Evolutionary conservation across 2,888 invertebrate species (phyloP), one percentile per base, ranked within the genome.

Genomic region (Cosmia pyralina): DNA sequence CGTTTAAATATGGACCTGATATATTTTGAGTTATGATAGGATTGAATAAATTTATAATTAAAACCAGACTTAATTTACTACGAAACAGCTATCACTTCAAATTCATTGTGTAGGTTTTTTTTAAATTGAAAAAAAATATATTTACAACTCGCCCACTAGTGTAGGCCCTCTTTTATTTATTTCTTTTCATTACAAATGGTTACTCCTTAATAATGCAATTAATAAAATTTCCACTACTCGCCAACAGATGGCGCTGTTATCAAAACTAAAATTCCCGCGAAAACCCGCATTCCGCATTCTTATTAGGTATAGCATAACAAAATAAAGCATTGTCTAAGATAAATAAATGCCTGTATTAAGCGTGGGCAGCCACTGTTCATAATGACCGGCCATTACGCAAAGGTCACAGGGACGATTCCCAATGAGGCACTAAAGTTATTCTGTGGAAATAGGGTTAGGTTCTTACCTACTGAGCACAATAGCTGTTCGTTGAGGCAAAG

Each of bases 381-480:
- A 78, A 83, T 82, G 85, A 82, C 82, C 65, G 48, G 72, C 79
- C 70, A 75, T 79, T 75, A 66, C 59, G 57, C 44, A 85, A 83
- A 83, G 83, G 83, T 85, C 79, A 75, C 74, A 53, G 50, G 78
- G 85, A 77, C 71, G 63, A 66, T 77, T 73, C 66, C 65, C 67
- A 81, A 81, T 77, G 82, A 72, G 77, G 53, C 58, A 81, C 71
- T 62, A 74, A 66, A 72, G 69, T 69, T 83, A 84, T 81, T 81
- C 66, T 17, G 70, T 69, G 52, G 69, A 70, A 77, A 74, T 82
- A 76, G 68, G 84, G 72, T 71, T 73, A 46, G 19, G 41, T 50
- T 3, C 3, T 2, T 38, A 38, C 38, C 38, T 38, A 66, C 69
- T 82, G 82, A 59, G 59, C 58, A 73, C 82, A 84, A 82, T 76